Conservation (phyloP, 2,113 vertebrate genomes). For the Elgaria multicarinata region DNA sequence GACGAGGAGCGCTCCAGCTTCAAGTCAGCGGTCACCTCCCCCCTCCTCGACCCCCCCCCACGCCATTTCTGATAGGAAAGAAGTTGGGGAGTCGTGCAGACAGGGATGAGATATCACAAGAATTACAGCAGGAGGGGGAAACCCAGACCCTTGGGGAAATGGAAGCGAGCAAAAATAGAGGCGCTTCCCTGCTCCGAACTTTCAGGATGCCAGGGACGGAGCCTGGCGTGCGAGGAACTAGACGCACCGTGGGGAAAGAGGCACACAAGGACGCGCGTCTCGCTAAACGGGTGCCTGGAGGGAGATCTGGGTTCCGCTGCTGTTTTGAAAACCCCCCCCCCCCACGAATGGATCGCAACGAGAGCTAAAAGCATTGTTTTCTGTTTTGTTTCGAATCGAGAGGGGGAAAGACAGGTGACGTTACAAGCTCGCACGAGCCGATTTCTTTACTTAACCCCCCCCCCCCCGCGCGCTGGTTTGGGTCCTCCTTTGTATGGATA, state of each 20-base stretch:
- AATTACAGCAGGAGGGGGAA: conserved; percentile 69
- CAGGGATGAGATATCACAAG: conserved; percentile 68
- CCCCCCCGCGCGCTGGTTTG: neutral
- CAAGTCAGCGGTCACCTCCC: neutral
- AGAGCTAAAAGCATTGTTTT: neutral
- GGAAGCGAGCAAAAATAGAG: neutral
- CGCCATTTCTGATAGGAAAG: conserved; percentile 28
- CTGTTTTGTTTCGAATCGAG: neutral
- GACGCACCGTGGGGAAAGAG: conserved; percentile 30
- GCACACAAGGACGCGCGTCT: neutral
- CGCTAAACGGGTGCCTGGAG: neutral
- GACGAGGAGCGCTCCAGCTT: conserved; percentile 33
- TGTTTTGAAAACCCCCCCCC: neutral
- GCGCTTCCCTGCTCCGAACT: neutral
- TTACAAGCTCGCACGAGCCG: neutral
- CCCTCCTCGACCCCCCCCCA: neutral
- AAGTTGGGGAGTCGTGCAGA: conserved; percentile 58
- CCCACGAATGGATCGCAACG: neutral
- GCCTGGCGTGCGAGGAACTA: conserved; percentile 70
- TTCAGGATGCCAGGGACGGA: conserved; percentile 69
- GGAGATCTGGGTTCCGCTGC: neutral
- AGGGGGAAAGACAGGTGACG: neutral
- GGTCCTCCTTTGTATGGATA: neutral
- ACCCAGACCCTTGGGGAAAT: conserved; percentile 48
- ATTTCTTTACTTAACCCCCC: too few relatives aligned